phyloP scores from a whole-genome alignment of 2,797 vertebrate species.

The Ptychobarbus kaznakovi region DNA sequence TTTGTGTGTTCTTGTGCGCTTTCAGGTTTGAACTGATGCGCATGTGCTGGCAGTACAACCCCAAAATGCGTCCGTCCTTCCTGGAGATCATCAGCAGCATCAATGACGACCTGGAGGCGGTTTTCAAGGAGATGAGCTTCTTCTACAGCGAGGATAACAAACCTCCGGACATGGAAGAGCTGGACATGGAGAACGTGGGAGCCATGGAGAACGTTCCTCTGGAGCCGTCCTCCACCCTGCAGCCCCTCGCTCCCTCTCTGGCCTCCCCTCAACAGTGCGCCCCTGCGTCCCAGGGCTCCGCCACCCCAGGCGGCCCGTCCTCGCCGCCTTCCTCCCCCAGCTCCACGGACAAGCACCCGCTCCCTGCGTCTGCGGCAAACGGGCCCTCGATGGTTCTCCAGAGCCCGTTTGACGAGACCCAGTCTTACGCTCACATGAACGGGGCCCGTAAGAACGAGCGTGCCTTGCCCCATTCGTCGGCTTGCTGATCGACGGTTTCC shows the following conservation, averaged over 20 bases:
- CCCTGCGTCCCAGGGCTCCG: slow-evolving; percentile 56
- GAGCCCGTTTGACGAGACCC: slow-evolving; percentile 88
- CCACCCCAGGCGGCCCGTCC: slow-evolving; percentile 71
- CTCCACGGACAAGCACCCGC: slow-evolving; percentile 83
- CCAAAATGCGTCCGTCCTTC: slow-evolving; percentile 95
- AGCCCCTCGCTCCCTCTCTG: slow-evolving; percentile 53
- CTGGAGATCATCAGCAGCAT: slow-evolving; percentile 95
- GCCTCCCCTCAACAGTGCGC: slow-evolving; percentile 17
- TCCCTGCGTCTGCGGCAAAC: slow-evolving; percentile 80
- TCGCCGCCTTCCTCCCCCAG: slow-evolving; percentile 68
- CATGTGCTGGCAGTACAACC: slow-evolving; percentile 99
- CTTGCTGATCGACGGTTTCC: slow-evolving; percentile 85
- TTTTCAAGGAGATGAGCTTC: slow-evolving; percentile 92
- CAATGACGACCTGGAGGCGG: slow-evolving; percentile 90
- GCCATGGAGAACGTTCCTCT: slow-evolving; percentile 87
- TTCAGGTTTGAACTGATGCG: slow-evolving; percentile 95
- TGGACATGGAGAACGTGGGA: slow-evolving; percentile 84
- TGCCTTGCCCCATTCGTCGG: slow-evolving; percentile 93
- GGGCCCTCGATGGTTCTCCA: slow-evolving; percentile 83
- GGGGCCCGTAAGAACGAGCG: slow-evolving; percentile 94
- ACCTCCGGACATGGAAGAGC: slow-evolving; percentile 84
- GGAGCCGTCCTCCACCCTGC: slow-evolving; percentile 67
- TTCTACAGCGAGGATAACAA: slow-evolving; percentile 97
- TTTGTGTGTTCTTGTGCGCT: background rate
- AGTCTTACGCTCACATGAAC: slow-evolving; percentile 97